Conservation (phyloP, 1,140 invertebrate species). For the Adoxophyes honmai region DNA sequence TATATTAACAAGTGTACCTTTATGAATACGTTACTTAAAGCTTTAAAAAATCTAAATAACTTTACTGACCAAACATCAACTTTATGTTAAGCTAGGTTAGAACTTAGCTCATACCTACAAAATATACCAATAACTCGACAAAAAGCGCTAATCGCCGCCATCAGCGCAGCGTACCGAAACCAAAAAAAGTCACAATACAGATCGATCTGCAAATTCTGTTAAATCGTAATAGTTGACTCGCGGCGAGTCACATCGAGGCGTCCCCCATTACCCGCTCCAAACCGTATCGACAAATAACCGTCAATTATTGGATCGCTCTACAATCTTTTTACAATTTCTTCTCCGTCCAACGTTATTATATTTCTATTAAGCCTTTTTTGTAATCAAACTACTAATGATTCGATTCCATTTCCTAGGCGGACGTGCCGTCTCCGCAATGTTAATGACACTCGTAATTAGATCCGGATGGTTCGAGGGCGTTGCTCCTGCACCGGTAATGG, state of each 20-base stretch:
- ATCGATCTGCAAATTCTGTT: constrained; percentile 41
- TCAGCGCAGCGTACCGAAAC: not conserved
- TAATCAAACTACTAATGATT: constrained; percentile 77
- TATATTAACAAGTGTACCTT: no score
- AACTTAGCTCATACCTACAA: no score
- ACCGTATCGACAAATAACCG: constrained; percentile 75
- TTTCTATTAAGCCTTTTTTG: constrained; percentile 77
- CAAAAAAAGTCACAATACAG: constrained; percentile 9
- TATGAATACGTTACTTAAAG: no score
- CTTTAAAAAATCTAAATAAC: no score
- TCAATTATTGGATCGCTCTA: constrained; percentile 74
- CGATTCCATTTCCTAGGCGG: constrained; percentile 75
- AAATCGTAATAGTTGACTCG: constrained; percentile 39
- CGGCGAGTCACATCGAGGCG: constrained; percentile 57
- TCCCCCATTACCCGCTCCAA: constrained; percentile 70
- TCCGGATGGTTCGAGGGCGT: constrained; percentile 71
- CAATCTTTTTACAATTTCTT: constrained; percentile 78
- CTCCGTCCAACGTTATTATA: constrained; percentile 70
- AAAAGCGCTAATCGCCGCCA: no score
- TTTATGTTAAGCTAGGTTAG: no score
- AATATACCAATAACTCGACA: no score
- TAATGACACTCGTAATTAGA: constrained; percentile 76
- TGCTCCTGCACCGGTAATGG: constrained; percentile 54
- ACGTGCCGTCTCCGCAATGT: constrained; percentile 69
- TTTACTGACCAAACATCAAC: no score